A percentile compares a stretch with the other conserved stretches of the same genome.
Conservation (phyloP, 2,888 invertebrate species). For the Rhagium mordax region DNA sequence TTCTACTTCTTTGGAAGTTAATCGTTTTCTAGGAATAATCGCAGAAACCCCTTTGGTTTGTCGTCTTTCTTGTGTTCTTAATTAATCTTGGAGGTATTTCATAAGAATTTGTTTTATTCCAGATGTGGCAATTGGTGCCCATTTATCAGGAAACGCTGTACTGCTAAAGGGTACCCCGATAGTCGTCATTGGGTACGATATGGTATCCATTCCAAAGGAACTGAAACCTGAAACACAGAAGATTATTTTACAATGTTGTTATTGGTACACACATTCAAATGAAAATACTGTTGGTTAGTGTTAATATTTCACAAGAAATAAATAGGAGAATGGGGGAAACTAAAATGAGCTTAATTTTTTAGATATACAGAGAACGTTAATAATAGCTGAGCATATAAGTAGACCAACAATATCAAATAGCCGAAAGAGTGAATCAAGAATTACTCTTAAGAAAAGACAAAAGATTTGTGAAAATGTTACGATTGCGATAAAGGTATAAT, state of each 20-base stretch:
- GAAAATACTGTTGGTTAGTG: conserved; percentile 37
- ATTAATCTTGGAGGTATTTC: background rate
- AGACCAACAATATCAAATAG: conserved; percentile 26
- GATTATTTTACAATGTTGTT: conserved; percentile 57
- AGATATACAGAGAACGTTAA: conserved; percentile 35
- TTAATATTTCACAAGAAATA: background rate
- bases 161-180: conserved; percentile 70
- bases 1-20: too few species aligned
- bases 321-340: too few species aligned
- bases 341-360: background rate
- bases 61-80: too few species aligned
- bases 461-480: conserved; percentile 30
- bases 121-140: conserved; percentile 77
- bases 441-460: conserved; percentile 3
- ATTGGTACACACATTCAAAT: conserved; percentile 36
- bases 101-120: conserved; percentile 55
- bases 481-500: conserved; percentile 31
- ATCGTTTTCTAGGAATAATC: too few species aligned
- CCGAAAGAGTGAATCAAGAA: background rate
- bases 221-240: conserved; percentile 33
- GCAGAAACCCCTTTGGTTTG: too few species aligned
- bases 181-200: conserved; percentile 49
- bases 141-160: conserved; percentile 73
- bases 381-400: conserved; percentile 27
- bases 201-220: conserved; percentile 29